Percentiles rank a stretch among this genome's conserved stretches.
These are phyloP conservation scores for Microctonus brassicae DNA, from an alignment of 2,888 invertebrate species.

Conservation along the genomic window DNA sequence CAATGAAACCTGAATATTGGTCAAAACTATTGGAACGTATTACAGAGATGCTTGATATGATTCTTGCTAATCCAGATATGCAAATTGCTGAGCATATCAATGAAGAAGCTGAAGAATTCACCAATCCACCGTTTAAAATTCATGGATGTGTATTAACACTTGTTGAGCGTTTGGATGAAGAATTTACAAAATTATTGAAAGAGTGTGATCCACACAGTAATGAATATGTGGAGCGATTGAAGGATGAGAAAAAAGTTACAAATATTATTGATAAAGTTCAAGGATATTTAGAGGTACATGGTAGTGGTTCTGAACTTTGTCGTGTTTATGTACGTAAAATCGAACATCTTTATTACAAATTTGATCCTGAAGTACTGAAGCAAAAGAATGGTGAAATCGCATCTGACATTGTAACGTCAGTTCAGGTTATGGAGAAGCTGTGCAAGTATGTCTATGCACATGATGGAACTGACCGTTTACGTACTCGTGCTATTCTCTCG, in stretches of 20 bases:
- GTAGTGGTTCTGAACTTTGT: constrained; percentile 88
- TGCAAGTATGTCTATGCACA: constrained; percentile 97
- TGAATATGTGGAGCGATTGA: constrained; percentile 92
- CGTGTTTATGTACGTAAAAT: constrained; percentile 95
- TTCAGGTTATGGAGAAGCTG: constrained; percentile 91
- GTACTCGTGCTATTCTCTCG: constrained; percentile 95
- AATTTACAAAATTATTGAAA: constrained; percentile 96
- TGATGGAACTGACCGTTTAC: constrained; percentile 91
- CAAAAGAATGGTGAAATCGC: constrained; percentile 78
- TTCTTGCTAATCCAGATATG: constrained; percentile 82
- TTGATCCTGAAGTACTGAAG: constrained; percentile 87
- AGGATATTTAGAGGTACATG: constrained; percentile 81
- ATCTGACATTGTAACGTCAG: constrained; percentile 78
- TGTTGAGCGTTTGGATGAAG: constrained; percentile 95
- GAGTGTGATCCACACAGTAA: constrained; percentile 98
- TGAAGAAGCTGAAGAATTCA: constrained; percentile 89
- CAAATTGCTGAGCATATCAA: constrained; percentile 86
- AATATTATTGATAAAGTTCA: constrained; percentile 90
- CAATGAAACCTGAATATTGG: constrained; percentile 98
- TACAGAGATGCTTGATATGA: constrained; percentile 83
- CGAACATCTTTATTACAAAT: constrained; percentile 98
- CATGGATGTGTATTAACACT: constrained; percentile 94
- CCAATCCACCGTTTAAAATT: constrained; percentile 79
- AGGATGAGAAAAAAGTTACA: constrained; percentile 93
- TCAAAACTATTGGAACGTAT: constrained; percentile 87